Evolutionary conservation across 2,888 invertebrate species (phyloP), one percentile per base, ranked within the genome.

Genomic region (Troilus luridus): DNA sequence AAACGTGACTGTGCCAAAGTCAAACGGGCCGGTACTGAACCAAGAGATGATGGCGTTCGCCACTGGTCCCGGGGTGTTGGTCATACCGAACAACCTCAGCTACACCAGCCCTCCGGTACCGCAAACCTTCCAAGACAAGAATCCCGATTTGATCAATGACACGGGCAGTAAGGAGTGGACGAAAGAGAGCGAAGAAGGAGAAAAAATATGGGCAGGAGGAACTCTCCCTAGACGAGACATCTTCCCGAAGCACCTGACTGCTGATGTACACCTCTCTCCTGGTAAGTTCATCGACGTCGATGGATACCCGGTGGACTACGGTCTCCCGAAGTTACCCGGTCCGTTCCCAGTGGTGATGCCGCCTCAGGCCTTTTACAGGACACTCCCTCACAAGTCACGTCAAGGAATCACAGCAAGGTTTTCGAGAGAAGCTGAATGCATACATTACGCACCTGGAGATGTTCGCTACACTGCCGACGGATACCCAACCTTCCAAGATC

Each of bases 391-490:
- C 93, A 97, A 97, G 91, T 94, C 95, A 27, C 94, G 94, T 93
- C 94, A 91, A 94, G 92, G 92, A 12, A 93, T 93, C 41, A 91
- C 91, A 12, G 92, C 92, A 11, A 91, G 92, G 88, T 92, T 95
- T 93, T 95, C 96, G 41, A 94, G 96, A 81, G 96, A 96, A 93
- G 96, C 96, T 11, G 96, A 96, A 94, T 96, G 96, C 93, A 94
- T 96, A 91, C 95, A 95, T 90, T 95, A 95, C 91, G 94, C 95
- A 5, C 90, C 77, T 12, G 94, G 95, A 7, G 96, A 96, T 93
- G 95, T 97, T 89, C 95, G 97, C 92, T 97, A 97, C 93, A 97
- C 97, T 9, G 96, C 96, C 91, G 97, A 97, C 93, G 97, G 97
- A 14, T 97, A 97, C 94, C 97, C 97, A 0, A 95, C 96, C 90